These are phyloP conservation scores for Adrianichthys oophorus DNA, from an alignment of 2,797 vertebrate genomes.

Conservation along the genomic window DNA sequence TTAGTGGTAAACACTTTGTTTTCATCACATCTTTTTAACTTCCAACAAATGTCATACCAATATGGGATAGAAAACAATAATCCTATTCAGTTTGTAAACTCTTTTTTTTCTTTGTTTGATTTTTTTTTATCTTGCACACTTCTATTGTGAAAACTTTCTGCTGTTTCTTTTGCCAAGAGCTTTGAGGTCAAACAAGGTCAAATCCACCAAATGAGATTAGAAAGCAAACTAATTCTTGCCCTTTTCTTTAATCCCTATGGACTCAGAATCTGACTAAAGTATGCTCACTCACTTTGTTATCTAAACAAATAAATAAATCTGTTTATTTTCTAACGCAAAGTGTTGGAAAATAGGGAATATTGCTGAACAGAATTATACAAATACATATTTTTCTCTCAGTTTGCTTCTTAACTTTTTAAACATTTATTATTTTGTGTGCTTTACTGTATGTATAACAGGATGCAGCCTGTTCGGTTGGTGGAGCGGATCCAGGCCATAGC, in stretches of 20 bases:
- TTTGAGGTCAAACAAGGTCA: conserved; percentile 42
- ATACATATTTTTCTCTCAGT: conserved; percentile 15
- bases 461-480: conserved; percentile 84
- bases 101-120: background rate
- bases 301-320: conserved; percentile 62
- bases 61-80: background rate
- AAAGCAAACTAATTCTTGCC: conserved; percentile 50
- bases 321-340: conserved; percentile 42
- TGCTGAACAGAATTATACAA: conserved; percentile 9
- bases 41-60: background rate
- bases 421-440: conserved; percentile 10
- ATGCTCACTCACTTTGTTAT: conserved; percentile 47
- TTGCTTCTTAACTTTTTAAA: conserved; percentile 10
- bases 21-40: background rate
- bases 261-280: conserved; percentile 28
- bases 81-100: background rate
- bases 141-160: conserved; percentile 4
- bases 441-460: conserved; percentile 45
- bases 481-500: conserved; percentile 96
- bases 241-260: conserved; percentile 24
- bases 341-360: conserved; percentile 23
- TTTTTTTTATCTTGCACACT: background rate
- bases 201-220: conserved; percentile 45
- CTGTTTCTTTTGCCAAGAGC: conserved; percentile 28
- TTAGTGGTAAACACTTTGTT: background rate